Percentiles rank a stretch among this genome's conserved stretches.
Conservation (phyloP, 2,888 invertebrate species). For the Calameuta idolon region DNA sequence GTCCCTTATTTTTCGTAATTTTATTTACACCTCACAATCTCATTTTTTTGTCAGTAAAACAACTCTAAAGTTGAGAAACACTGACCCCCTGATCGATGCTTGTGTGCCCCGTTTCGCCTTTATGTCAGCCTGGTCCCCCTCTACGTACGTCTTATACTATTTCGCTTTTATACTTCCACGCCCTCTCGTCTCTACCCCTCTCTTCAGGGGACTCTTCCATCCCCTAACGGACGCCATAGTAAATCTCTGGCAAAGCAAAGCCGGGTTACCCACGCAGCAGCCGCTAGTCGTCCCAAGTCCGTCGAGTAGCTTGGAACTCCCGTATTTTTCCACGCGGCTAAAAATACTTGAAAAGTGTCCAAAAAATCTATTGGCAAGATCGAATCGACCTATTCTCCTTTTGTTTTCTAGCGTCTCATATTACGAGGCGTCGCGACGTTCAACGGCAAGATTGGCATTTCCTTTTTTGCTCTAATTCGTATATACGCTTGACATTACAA, state of each 20-base stretch:
- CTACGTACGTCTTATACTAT: constrained; percentile 21
- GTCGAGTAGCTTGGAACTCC: constrained; percentile 30
- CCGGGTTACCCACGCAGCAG: constrained; percentile 35
- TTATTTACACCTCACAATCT: background rate
- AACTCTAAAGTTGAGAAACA: constrained; percentile 31
- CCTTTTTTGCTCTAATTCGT: constrained; percentile 3
- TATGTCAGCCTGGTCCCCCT: background rate
- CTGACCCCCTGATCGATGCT: constrained; percentile 35
- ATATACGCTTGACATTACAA: constrained; percentile 22
- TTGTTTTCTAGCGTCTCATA: constrained; percentile 12
- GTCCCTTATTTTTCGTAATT: background rate
- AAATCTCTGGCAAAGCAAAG: constrained; percentile 11
- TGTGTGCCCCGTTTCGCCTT: constrained; percentile 13
- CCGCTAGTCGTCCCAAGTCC: constrained; percentile 45
- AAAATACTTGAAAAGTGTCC: background rate
- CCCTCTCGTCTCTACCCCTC: constrained; percentile 4
- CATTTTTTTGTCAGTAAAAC: background rate
- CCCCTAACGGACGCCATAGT: background rate
- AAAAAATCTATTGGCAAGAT: background rate
- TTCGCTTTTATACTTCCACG: constrained; percentile 4
- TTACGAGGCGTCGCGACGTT: constrained; percentile 12
- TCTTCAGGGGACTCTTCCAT: background rate
- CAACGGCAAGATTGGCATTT: constrained; percentile 9
- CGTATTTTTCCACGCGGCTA: constrained; percentile 2
- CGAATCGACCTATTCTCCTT: background rate